Conservation (phyloP, 2,113 vertebrate genomes). For the Ophthalmotilapia sp. region DNA sequence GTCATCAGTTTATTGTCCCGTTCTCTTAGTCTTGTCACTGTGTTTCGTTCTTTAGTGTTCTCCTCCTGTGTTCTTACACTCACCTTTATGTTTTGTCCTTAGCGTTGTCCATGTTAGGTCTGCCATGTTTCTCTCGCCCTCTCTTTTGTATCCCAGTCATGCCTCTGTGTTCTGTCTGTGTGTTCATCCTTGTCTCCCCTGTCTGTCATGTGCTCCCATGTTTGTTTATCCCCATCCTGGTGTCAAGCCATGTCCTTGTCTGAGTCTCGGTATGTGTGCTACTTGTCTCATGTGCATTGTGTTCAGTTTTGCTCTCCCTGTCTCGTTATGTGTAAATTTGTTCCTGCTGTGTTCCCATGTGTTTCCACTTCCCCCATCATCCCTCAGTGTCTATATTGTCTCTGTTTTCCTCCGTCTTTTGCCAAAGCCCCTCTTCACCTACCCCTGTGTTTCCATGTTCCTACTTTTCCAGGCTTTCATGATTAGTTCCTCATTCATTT, state of each 20-base stretch:
- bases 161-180: neutral
- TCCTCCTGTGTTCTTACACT: neutral
- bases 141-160: neutral
- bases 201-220: neutral
- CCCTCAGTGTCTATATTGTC: neutral
- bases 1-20: fast-evolving
- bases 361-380: neutral
- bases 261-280: neutral
- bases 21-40: neutral
- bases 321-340: neutral
- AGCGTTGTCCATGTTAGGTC: neutral
- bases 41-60: neutral
- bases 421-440: neutral
- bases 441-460: neutral
- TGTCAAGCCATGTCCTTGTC: neutral
- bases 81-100: neutral
- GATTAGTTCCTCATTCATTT: neutral
- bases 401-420: neutral
- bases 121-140: neutral
- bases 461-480: neutral
- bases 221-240: neutral
- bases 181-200: neutral
- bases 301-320: neutral
- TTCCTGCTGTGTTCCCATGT: neutral
- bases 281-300: neutral